Base-by-base conservation (phyloP, 2,797 vertebrate species). In the Microctenopoma lineatum region DNA sequence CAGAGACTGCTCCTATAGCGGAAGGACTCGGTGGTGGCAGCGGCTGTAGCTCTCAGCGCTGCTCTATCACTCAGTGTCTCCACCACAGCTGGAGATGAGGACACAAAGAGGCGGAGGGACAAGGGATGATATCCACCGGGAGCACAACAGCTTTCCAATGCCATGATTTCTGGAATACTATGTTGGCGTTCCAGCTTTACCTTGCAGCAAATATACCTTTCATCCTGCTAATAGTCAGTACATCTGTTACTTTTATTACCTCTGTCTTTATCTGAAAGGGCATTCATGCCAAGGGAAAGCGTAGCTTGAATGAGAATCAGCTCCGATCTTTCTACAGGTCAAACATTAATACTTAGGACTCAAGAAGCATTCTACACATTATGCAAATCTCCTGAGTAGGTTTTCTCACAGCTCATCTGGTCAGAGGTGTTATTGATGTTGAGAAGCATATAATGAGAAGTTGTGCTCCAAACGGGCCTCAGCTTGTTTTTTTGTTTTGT, bases 291-390 rank as follows among this genome's bases (percentile, higher is more conserved):
- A 77, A 67, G 27, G 68, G 60, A 75, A 34, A 86, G 81, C 63
- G 73, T 84, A 86, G 70, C 84, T 87, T 83, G 88, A 92, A 88
- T 89, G 65, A 85, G 74, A 91, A 92, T 87, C 71, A 62, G 80
- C 63, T 8, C 54, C 18, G 45, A 59, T 77, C 71, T 86, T 62
- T 80, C 81, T 67, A 83, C 86, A 85, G 87, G 87, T 92, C 88
- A 91, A 80, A 86, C 81, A 83, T 81, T 80, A 86, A 72, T 59
- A 80, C 63, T 75, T 73, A 85, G 73, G 85, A 87, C 66, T 85
- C 70, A 34, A 79, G 81, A 72, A 63, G 67, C 51, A 56, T 58
- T 76, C 44, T 59, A 69, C 64, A 76, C 75, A 72, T 79, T 72
- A 72, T 83, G 69, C 25, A 32, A 79, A 67, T 83, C 66, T 75